These are phyloP conservation scores for Melinaea marsaeus DNA, from an alignment of 2,888 invertebrate genomes.

Conservation along the genomic window DNA sequence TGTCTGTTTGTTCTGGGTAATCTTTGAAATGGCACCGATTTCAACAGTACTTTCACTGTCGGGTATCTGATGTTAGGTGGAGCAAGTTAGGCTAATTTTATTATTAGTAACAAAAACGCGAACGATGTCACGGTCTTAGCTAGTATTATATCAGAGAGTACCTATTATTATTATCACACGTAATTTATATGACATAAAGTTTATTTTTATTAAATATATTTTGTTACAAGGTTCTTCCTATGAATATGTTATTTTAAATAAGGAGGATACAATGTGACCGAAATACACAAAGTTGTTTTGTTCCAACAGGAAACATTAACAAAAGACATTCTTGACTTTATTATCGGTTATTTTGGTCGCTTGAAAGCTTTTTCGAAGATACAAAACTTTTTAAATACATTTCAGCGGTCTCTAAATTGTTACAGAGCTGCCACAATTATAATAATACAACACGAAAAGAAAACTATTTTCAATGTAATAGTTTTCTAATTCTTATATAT, in stretches of 20 bases:
- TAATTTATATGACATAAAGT: too few relatives aligned
- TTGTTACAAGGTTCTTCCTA: constrained; percentile 5
- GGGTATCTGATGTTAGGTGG: too few relatives aligned
- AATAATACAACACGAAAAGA: too few relatives aligned
- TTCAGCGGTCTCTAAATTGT: not conserved
- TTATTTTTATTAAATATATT: not conserved
- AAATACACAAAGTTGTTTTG: constrained; percentile 13
- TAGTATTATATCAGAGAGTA: not conserved
- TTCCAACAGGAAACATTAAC: constrained; percentile 26
- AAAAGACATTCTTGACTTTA: constrained; percentile 24
- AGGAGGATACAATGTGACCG: constrained; percentile 4
- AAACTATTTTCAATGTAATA: too few relatives aligned
- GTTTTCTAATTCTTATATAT: too few relatives aligned
- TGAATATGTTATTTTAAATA: not conserved
- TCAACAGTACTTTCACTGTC: too few relatives aligned
- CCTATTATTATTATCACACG: too few relatives aligned
- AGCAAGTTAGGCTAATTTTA: not conserved
- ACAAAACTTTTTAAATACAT: not conserved
- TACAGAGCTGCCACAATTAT: too few relatives aligned
- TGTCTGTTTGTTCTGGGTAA: too few relatives aligned
- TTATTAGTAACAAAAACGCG: not conserved
- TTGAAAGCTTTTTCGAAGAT: constrained; percentile 3
- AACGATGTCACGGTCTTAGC: not conserved
- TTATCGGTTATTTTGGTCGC: constrained; percentile 21
- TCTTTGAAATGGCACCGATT: too few relatives aligned